Evolutionary conservation across 2,113 vertebrate genomes (phyloP).

Genomic region (Dendropsophus ebraccatus): DNA sequence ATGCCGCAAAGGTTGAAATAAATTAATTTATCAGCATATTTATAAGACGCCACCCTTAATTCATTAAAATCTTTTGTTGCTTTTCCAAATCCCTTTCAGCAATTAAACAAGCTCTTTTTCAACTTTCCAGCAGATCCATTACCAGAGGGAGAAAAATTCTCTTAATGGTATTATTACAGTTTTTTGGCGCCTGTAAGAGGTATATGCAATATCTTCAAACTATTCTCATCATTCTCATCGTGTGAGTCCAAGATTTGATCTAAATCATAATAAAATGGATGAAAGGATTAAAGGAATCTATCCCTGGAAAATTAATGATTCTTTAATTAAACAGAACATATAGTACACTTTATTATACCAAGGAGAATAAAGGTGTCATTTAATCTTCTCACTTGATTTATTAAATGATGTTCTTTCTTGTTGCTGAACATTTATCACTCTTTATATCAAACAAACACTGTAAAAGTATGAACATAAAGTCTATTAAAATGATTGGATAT

Average conservation of each 20-base stretch:
- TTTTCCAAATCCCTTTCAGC: conserved; percentile 48
- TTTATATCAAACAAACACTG: conserved; percentile 48
- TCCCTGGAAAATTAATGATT: conserved; percentile 52
- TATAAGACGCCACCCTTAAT: conserved; percentile 38
- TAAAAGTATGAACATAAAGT: conserved; percentile 1
- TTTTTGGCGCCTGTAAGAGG: conserved; percentile 35
- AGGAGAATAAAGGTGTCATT: conserved; percentile 41
- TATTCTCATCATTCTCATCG: conserved; percentile 46
- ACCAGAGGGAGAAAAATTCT: conserved; percentile 53
- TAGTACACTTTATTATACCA: conserved; percentile 35
- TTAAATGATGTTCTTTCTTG: conserved; percentile 31
- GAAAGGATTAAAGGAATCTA: conserved; percentile 46
- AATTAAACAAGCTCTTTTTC: not conserved
- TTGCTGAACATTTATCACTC: conserved; percentile 38
- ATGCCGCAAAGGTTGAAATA: not conserved
- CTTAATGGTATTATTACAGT: conserved; percentile 51
- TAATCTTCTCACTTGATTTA: conserved; percentile 38
- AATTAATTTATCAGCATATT: conserved; percentile 1
- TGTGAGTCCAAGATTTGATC: conserved; percentile 54
- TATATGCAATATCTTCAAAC: conserved; percentile 46
- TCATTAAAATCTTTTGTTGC: conserved; percentile 34
- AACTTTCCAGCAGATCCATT: conserved; percentile 29
- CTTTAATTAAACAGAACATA: conserved; percentile 56
- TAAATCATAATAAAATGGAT: conserved; percentile 51
- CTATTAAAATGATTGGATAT: conserved; percentile 43